phyloP scores from a whole-genome alignment of 1,140 invertebrate species.

The Maconellicoccus hirsutus region DNA sequence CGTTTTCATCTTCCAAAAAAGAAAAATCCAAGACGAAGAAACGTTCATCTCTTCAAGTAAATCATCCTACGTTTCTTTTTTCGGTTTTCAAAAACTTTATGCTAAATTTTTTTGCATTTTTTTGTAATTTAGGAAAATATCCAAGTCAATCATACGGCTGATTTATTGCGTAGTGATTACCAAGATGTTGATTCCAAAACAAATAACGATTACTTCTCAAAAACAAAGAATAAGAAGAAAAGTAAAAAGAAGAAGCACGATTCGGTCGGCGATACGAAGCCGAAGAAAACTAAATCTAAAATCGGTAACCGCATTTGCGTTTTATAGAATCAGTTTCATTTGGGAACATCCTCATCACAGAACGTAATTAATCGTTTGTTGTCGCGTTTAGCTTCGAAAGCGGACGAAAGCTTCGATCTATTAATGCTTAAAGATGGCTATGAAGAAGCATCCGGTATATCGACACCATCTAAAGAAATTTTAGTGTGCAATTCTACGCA shows the following conservation, averaged over 20 bases:
- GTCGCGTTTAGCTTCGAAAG: neutral
- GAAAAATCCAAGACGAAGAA: constrained; percentile 13
- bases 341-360: too few species aligned
- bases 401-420: constrained; percentile 7
- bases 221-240: neutral
- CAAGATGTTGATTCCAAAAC: neutral
- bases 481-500: constrained; percentile 16
- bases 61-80: neutral
- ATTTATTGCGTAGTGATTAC: neutral
- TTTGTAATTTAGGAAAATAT: neutral
- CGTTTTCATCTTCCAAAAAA: constrained; percentile 24
- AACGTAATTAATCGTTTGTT: neutral
- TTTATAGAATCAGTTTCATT: too few species aligned
- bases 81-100: neutral
- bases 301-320: neutral
- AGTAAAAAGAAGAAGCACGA: constrained; percentile 13
- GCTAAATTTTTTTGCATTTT: too few species aligned
- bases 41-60: neutral
- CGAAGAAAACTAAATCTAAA: constrained; percentile 1
- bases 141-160: neutral
- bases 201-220: neutral
- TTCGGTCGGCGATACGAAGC: neutral
- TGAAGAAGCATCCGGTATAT: constrained; percentile 59
- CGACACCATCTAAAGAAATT: constrained; percentile 81
- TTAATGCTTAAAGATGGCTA: constrained; percentile 32